Base-by-base conservation (phyloP, 2,888 invertebrate species). In the Sphaerophoria rueppellii region DNA sequence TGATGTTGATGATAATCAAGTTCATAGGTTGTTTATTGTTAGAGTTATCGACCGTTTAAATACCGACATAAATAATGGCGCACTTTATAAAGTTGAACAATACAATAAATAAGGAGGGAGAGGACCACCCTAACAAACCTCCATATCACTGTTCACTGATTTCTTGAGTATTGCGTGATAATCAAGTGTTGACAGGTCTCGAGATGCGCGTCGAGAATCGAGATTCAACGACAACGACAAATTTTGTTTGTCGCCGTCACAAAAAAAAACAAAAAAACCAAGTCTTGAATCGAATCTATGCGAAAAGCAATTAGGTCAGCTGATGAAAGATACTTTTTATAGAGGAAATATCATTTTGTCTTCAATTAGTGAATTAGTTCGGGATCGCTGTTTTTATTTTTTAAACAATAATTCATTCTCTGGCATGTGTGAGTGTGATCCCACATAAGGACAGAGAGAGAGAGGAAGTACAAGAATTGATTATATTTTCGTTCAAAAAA, bases 291-390 rank as follows among this genome's bases (percentile, higher is more conserved):
- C 77, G 73, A 81, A 73, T 85, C 77, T 34, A 24, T 24, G 73
- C 72, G 73, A 65, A 83, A 81, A 85, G 73, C 81, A 81, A 85
- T 85, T 85, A 85, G 85, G 85, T 81, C 81, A 73, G 14, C 61
- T 35, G 85, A 81, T 77, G 85, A 85, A 35, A 76, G 80, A 85
- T 72, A 76, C 57, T 61, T 71, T 71, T 83, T 83, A 40, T 83
- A 40, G 65, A 74, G 63, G 52, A 50, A 76, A 60, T 76, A 55
- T 76, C 52, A 60, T 81, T 75, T 60, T 75, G 70, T 52, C 37
- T 58, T 75, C 75, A 71, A 75, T 75, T 81, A 81, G 76, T 63
- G 57, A 60, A 69, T 52, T 43, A 37, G 71, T n/a, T 67, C 48
- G 55, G 74, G 70, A 63, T 35, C 35, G 52, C 4, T n/a, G 57